Conservation (phyloP, 2,113 vertebrate genomes). For the Chaetodon trifascialis region DNA sequence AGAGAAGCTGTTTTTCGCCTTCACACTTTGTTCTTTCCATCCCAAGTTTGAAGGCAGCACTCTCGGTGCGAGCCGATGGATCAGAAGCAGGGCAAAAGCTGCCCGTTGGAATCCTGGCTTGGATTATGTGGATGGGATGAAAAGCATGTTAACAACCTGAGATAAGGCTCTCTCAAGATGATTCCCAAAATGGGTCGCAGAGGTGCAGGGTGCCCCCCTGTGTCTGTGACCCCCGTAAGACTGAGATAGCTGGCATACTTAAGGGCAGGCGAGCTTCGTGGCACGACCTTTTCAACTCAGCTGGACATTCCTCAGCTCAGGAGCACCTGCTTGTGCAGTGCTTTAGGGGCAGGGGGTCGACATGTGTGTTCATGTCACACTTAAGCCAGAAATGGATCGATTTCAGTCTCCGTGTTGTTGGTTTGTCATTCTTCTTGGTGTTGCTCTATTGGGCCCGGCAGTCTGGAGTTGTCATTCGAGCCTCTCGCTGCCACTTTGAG, state of each 20-base stretch:
- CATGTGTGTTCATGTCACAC: conserved; percentile 34
- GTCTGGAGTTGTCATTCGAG: background rate
- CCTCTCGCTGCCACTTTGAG: background rate
- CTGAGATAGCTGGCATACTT: conserved; percentile 71
- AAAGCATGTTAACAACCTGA: conserved; percentile 46
- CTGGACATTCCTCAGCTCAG: conserved; percentile 62
- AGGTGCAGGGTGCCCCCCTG: conserved; percentile 32
- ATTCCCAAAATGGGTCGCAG: conserved; percentile 48
- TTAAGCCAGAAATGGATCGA: conserved; percentile 5
- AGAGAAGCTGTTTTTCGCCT: conserved; percentile 24
- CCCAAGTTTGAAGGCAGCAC: conserved; percentile 30
- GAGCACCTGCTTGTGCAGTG: conserved; percentile 67
- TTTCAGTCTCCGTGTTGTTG: background rate
- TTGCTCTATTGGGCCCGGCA: background rate
- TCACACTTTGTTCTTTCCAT: conserved; percentile 16
- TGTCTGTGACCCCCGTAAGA: conserved; percentile 39
- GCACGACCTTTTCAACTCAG: conserved; percentile 71
- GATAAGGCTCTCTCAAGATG: conserved; percentile 19
- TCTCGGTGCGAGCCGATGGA: conserved; percentile 10
- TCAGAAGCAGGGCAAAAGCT: conserved; percentile 21
- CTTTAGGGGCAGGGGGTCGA: background rate
- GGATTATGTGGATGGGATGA: conserved; percentile 25
- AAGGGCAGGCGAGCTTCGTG: conserved; percentile 3
- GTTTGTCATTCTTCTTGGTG: background rate
- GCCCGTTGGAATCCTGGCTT: conserved; percentile 14